Evolutionary conservation across 2,113 vertebrate species (phyloP), one percentile per base, ranked within the genome.

Genomic region (Pelecanoides urinatrix): DNA sequence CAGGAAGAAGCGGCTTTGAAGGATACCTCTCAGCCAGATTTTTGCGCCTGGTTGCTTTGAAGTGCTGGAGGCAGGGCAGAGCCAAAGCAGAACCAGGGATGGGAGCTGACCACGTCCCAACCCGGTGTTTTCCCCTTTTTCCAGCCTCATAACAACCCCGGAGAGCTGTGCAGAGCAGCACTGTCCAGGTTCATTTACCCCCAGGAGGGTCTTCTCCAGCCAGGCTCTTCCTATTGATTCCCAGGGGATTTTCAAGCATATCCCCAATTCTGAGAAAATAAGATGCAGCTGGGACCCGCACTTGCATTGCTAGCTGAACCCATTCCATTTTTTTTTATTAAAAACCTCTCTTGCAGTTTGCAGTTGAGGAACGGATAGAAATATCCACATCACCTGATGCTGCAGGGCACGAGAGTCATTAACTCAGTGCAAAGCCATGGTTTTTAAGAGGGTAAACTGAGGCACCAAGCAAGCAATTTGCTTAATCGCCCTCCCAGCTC

Each of bases 1-100:
- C 94, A 96, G 93, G 94, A 85, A 80, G 42, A 71, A 62, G 88
- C 0, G 3, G 52, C 86, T 95, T 96, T 90, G 95, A 94, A 97
- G 91, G 86, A 86, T 90, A 34, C 72, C 74, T 82, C 86, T 61
- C 63, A 2, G 91, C 66, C 83, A 40, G 61, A 32, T 45, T 77
- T 88, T 74, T 25, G 56, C 3, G 14, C 84, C 70, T 47, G 49
- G 20, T 34, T 29, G 66, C 93, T 96, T 80, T 90, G 88, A 92
- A 95, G 92, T 0, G 38, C 30, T 42, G 47, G 50, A 88, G 40
- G 52, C 52, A 56, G 30, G 13, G 47, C n/a, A 67, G 45, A 16
- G 34, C 44, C 26, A 40, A 55, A 63, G 78, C 58, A 40, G 47
- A 32, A 42, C 17, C 2, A 3, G 50, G 68, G 19, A 80, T 89